Evolutionary conservation across 2,888 invertebrate species (phyloP).

Genomic region (Megaustenia siamemsis): DNA sequence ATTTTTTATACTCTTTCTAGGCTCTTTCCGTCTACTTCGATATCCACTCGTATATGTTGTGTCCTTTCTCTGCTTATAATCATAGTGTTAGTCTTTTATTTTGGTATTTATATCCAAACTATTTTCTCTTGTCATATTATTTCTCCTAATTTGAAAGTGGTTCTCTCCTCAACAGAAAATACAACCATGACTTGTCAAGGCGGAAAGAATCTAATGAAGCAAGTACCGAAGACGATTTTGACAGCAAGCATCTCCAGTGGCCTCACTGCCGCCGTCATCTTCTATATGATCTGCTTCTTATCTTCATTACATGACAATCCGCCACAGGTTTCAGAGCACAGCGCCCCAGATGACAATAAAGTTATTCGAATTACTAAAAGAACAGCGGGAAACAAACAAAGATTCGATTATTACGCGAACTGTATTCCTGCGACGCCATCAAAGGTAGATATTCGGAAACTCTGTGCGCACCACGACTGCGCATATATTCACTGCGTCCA

Average conservation of each 20-base stretch:
- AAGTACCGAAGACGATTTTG: not conserved
- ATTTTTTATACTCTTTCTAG: too few species aligned
- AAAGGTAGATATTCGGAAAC: slow-evolving; percentile 8
- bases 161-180: too few species aligned
- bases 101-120: too few species aligned
- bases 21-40: too few species aligned
- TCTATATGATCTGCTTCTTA: not conserved
- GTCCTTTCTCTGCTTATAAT: too few species aligned
- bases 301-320: not conserved
- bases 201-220: not conserved
- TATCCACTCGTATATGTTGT: too few species aligned
- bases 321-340: not conserved
- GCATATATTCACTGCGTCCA: slow-evolving; percentile 9
- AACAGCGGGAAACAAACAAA: not conserved
- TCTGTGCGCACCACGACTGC: slow-evolving; percentile 9
- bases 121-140: too few species aligned
- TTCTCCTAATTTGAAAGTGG: too few species aligned
- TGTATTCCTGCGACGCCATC: slow-evolving; percentile 15
- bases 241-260: not conserved
- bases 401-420: not conserved
- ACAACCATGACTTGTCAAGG: not conserved
- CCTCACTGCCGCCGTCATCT: not conserved
- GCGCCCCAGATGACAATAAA: not conserved
- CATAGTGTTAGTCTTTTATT: too few species aligned
- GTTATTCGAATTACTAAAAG: not conserved